phyloP scores from a whole-genome alignment of 2,797 vertebrate genomes.

The Tapera naevia region DNA sequence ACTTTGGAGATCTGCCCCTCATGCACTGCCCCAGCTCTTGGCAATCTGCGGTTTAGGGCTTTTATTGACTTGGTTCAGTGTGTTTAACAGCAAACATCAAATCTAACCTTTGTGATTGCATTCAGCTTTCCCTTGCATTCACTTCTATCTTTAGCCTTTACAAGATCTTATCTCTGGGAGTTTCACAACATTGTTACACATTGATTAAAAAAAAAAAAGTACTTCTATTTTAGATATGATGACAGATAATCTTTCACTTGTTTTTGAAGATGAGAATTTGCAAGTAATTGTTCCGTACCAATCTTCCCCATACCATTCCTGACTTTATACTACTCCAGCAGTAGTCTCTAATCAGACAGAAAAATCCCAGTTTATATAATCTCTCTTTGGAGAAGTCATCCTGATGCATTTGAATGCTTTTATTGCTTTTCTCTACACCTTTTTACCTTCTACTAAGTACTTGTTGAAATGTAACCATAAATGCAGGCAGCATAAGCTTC shows the following conservation, averaged over 20 bases:
- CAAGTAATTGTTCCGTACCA: neutral
- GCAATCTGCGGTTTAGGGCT: neutral
- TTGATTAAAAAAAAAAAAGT: neutral
- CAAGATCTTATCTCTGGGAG: neutral
- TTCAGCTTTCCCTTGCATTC: neutral
- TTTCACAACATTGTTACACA: neutral
- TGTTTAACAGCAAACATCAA: neutral
- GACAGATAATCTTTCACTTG: neutral
- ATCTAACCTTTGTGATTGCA: neutral
- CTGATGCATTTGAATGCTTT: neutral
- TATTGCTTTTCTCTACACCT: neutral
- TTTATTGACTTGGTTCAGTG: neutral
- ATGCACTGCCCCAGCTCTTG: neutral
- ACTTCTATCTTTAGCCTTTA: neutral
- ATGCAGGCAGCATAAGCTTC: neutral
- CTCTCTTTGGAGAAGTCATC: neutral
- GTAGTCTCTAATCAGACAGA: neutral
- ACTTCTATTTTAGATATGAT: neutral
- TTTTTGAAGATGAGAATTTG: neutral
- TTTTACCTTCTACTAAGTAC: neutral
- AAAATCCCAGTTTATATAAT: neutral
- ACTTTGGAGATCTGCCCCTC: neutral
- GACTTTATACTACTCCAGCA: neutral
- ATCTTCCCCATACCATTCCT: neutral
- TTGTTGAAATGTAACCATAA: neutral